Base-by-base conservation (phyloP, 2,797 vertebrate species). In the Cetoscarus ocellatus region DNA sequence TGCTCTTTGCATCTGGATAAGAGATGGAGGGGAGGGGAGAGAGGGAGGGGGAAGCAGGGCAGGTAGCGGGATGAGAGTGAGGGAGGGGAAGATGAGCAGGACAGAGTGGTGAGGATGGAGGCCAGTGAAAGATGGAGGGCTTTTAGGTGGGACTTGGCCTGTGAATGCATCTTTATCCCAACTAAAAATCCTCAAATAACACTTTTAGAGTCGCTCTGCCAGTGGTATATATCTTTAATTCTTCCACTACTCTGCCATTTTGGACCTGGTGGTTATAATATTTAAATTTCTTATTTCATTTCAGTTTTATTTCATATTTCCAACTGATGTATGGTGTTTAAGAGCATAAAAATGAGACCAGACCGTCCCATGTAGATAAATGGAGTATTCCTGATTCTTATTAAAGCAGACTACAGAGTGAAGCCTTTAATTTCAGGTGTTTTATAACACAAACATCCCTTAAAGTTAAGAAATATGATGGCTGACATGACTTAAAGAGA, bases 1-100 rank as follows among this genome's bases (percentile, higher is more conserved):
- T 97, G 82, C 91, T 92, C 90, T 94, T 73, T 81, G 94, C 94
- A 95, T 95, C 58, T 90, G 94, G 94, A 94, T 93, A 93, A 95
- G 92, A 90, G 92, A 79, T 79, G 88, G 93, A 91, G 90, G 88
- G 90, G 84, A 51, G 27, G 91, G 85, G 90, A 86, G 27, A 15
- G 58, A 63, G 17, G 47, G 18, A 9, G 47, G 50, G 83, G 92
- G 85, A 90, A 87, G 42, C 12, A 12, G 73, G 19, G 56, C 38
- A 83, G 82, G 77, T 88, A 91, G 80, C 54, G 70, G 67, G 73
- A 86, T 84, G 91, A 91, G 84, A 81, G 75, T 64, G 80, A 85
- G 80, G 82, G 74, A 57, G 77, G 73, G 27, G 74, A 86, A 91
- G 51, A 77, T 85, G 76, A 72, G 39, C 3, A 35, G 66, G 45